A percentile compares a stretch with the other conserved stretches of the same genome.
These are phyloP conservation scores for Epizoanthus stellaris DNA, from an alignment of 92 coral and sea anemone genomes.

Conservation along the genomic window DNA sequence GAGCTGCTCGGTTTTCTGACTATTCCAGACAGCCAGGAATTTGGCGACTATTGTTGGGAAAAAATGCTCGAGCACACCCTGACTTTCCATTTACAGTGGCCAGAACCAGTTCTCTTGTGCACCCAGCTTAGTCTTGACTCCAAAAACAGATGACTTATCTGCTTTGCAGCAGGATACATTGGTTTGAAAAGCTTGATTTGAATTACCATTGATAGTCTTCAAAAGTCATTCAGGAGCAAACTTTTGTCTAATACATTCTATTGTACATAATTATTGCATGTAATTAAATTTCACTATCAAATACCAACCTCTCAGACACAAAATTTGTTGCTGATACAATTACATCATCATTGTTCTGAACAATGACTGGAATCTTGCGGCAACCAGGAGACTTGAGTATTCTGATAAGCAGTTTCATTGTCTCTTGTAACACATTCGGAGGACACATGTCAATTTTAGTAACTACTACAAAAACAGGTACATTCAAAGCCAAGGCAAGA, in stretches of 20 bases:
- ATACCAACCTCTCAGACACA: constrained; percentile 89
- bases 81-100: too few relatives aligned
- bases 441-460: constrained; percentile 99
- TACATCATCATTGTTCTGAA: constrained; percentile 92
- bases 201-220: too few relatives aligned
- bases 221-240: too few relatives aligned
- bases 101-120: too few relatives aligned
- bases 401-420: constrained; percentile 89
- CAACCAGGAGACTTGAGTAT: constrained; percentile 99
- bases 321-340: constrained; percentile 95
- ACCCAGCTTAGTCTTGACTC: too few relatives aligned
- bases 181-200: too few relatives aligned
- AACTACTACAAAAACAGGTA: constrained; percentile 98
- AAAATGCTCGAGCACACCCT: too few relatives aligned
- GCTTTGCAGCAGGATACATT: too few relatives aligned
- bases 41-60: too few relatives aligned
- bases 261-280: neutral
- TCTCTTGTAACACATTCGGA: constrained; percentile 95
- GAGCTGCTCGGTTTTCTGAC: too few relatives aligned
- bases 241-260: neutral
- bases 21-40: too few relatives aligned
- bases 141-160: too few relatives aligned
- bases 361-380: constrained; percentile 95
- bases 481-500: constrained; percentile 91
- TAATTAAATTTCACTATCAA: neutral